A percentile compares a stretch with the other conserved stretches of the same genome.
phyloP scores from a whole-genome alignment of 2,888 invertebrate genomes.

The Drosophila mimica region DNA sequence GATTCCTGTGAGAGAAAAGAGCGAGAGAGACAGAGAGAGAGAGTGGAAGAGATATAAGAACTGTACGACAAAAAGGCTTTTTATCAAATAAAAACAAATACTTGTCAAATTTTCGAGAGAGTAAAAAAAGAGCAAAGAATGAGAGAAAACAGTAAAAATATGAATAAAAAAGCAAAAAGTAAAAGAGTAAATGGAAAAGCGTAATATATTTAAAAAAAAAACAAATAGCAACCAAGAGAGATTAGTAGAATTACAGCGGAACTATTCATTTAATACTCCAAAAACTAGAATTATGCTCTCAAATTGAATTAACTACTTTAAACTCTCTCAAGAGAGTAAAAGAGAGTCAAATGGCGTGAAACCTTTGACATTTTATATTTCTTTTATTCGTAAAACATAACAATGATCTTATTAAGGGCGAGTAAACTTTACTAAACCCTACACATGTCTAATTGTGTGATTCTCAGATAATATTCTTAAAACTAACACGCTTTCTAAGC shows the following conservation, averaged over 20 bases:
- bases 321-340: background rate
- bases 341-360: background rate
- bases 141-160: background rate
- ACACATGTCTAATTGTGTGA: background rate
- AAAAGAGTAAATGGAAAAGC: background rate
- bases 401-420: background rate
- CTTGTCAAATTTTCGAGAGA: background rate
- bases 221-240: too few relatives aligned
- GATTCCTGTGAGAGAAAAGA: background rate
- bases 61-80: background rate
- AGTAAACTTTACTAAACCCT: background rate
- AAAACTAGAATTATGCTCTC: too few relatives aligned
- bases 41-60: background rate
- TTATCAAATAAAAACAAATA: background rate
- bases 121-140: background rate
- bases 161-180: background rate
- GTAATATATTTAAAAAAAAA: background rate
- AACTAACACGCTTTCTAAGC: conserved; percentile 38
- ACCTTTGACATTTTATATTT: background rate
- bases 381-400: background rate
- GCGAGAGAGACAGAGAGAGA: background rate
- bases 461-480: conserved; percentile 21
- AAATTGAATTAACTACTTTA: too few relatives aligned
- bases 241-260: too few relatives aligned
- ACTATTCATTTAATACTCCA: too few relatives aligned